These are phyloP conservation scores for Rhopalosiphum nymphaeae DNA, from an alignment of 2,888 invertebrate species.

Conservation along the genomic window DNA sequence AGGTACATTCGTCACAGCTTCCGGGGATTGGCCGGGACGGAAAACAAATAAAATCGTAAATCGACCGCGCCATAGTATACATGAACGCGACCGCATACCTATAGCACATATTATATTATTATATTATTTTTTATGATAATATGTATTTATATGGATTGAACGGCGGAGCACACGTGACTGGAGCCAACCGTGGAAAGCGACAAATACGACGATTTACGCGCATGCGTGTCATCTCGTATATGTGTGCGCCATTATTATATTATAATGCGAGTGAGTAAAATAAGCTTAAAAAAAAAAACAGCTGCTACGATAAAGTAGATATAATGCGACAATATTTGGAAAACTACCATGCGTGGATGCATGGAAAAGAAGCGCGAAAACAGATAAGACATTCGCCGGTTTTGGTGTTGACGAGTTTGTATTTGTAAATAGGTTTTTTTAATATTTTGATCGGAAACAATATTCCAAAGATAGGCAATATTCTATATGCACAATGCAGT, in stretches of 20 bases:
- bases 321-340: background rate
- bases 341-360: background rate
- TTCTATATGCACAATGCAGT: too few species aligned
- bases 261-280: background rate
- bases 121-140: too few species aligned
- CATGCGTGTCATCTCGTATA: background rate
- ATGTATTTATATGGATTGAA: background rate
- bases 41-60: background rate
- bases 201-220: background rate
- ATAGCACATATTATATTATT: background rate
- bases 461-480: background rate
- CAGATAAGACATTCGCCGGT: too few species aligned
- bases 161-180: background rate
- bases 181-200: background rate
- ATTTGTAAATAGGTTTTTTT: background rate
- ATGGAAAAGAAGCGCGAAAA: background rate
- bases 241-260: background rate
- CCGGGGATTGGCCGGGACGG: background rate
- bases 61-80: background rate
- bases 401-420: background rate
- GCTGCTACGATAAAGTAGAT: background rate
- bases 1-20: background rate
- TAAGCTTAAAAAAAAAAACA: background rate
- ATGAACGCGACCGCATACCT: background rate
- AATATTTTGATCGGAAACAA: background rate